Base-by-base conservation (phyloP, 2,113 vertebrate genomes). In the Campylomormyrus numenius region DNA sequence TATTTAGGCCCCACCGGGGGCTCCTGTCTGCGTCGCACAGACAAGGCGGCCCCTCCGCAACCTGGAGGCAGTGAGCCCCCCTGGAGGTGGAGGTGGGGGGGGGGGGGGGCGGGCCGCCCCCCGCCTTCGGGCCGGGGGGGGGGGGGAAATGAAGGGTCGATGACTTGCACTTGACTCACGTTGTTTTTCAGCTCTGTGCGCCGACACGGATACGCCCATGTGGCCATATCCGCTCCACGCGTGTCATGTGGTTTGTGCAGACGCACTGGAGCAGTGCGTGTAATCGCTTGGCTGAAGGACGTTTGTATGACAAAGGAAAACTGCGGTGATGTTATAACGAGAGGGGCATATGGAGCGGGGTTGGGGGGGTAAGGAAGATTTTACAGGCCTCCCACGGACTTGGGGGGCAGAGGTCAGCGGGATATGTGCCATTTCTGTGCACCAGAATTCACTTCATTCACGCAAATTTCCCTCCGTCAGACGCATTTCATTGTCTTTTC, bases 111-210 rank as follows among this genome's bases (percentile, higher is more conserved):
- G 39, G 39, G 3, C 3, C 39, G 39, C 39, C 0, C 39, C 3
- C 80, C 21, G n/a, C 13, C 46, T 86, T 21, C 53, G 84, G 91
- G 89, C 90, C 45, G 45, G 5, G 19, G 88, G 0, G 9, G 84
- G 52, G 88, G 91, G 87, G 91, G 92, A 91, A 62, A 89, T 83
- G 91, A 87, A 90, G 92, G 94, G 92, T 93, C 90, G 93, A 94
- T 95, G 94, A 92, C 90, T 90, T 94, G 90, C 92, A 93, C 89
- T 93, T 96, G 95, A 96, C 94, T 96, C 96, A 96, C 94, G 89
- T 91, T 95, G 94, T 95, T 94, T 95, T 94, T 92, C 92, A 92
- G 90, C 93, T 92, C 88, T 92, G 93, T 90, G 52, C 90, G 88
- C 88, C 89, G 93, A 21, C 91, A 90, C 91, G 93, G 89, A 93